Conservation (phyloP, 2,888 invertebrate genomes). For the Peribatodes rhomboidaria region DNA sequence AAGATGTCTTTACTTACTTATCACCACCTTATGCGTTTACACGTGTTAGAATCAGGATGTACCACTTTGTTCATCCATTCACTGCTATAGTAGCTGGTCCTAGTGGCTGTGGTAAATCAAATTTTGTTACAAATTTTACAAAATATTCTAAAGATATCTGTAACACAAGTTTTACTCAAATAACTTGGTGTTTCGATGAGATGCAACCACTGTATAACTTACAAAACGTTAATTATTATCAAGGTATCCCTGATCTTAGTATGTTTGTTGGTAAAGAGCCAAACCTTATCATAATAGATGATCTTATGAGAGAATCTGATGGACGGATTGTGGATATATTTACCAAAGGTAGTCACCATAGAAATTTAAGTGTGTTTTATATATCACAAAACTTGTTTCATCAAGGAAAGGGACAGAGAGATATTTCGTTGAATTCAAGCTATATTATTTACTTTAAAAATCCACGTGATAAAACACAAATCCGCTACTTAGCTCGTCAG, state of each 20-base stretch:
- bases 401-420: constrained; percentile 48
- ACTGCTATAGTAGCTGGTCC: too few relatives aligned
- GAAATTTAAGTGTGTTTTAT: constrained; percentile 54
- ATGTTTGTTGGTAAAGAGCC: constrained; percentile 47
- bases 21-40: background rate
- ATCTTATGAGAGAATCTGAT: too few relatives aligned
- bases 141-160: constrained; percentile 34
- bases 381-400: constrained; percentile 53
- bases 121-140: constrained; percentile 35
- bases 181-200: too few relatives aligned
- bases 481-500: too few relatives aligned
- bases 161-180: constrained; percentile 20
- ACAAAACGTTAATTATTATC: constrained; percentile 45
- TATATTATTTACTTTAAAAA: constrained; percentile 53
- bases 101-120: too few relatives aligned
- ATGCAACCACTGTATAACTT: constrained; percentile 48
- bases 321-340: constrained; percentile 52
- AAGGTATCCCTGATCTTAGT: constrained; percentile 51
- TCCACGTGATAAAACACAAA: too few relatives aligned
- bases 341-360: constrained; percentile 36
- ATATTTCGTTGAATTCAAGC: too few relatives aligned
- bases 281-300: constrained; percentile 51
- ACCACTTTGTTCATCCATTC: too few relatives aligned
- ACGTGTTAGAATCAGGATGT: constrained; percentile 17
- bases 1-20: too few relatives aligned